Conservation (phyloP, 2,113 vertebrate species). For the Myocastor coypus region DNA sequence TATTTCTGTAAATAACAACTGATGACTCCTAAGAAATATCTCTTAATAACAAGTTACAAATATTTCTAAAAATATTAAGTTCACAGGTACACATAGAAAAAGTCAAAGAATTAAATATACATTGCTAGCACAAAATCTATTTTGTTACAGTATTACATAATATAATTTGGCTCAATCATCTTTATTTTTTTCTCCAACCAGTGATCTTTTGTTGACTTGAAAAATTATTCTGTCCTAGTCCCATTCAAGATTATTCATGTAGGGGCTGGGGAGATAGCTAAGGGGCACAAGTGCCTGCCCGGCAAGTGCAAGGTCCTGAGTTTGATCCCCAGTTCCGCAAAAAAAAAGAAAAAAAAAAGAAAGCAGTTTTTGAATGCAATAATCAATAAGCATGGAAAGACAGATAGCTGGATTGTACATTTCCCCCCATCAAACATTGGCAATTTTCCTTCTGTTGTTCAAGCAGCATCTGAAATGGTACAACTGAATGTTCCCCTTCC, state of each 20-base stretch:
- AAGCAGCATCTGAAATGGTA: constrained; percentile 71
- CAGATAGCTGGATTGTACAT: neutral
- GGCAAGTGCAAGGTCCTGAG: too few species aligned
- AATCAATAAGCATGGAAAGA: constrained; percentile 50
- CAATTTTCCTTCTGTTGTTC: constrained; percentile 30
- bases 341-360: neutral
- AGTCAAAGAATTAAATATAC: constrained; percentile 59
- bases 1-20: constrained; percentile 43
- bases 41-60: constrained; percentile 72
- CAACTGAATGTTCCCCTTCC: neutral
- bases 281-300: too few species aligned
- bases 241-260: constrained; percentile 27
- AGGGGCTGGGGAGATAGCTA: too few species aligned
- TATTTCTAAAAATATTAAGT: constrained; percentile 74
- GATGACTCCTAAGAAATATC: constrained; percentile 51
- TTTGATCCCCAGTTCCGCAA: too few species aligned
- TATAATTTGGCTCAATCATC: constrained; percentile 63
- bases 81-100: constrained; percentile 53
- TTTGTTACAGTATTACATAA: constrained; percentile 49
- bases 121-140: constrained; percentile 68
- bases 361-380: constrained; percentile 44
- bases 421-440: constrained; percentile 26
- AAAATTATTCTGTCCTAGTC: constrained; percentile 13
- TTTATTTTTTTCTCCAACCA: too few species aligned
- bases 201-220: neutral